Percentiles rank a stretch among this genome's conserved stretches.
Conservation (phyloP, 2,797 vertebrate species). For the Coccyzus lansbergi region DNA sequence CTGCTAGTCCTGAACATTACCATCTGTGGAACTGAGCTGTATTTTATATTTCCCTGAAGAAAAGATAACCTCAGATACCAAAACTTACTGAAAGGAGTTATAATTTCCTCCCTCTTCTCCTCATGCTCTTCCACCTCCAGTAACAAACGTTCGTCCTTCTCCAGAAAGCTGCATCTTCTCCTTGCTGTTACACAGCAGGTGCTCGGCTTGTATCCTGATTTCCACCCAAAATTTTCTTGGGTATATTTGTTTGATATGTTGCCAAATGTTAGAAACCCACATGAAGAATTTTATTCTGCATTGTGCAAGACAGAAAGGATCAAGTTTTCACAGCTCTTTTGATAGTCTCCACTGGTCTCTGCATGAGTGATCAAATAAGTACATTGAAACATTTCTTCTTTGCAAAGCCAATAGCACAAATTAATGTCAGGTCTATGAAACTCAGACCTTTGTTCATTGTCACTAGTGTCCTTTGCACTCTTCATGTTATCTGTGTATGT, state of each 20-base stretch:
- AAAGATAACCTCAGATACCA: neutral
- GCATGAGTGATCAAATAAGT: neutral
- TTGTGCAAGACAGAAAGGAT: neutral
- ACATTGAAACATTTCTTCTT: neutral
- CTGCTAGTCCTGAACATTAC: neutral
- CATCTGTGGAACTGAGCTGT: neutral
- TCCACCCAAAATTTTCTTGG: neutral
- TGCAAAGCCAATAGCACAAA: neutral
- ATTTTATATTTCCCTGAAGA: neutral
- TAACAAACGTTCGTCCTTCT: neutral
- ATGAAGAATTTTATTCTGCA: neutral
- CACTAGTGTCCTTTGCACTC: neutral
- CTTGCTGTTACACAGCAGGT: neutral
- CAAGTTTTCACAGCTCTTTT: neutral
- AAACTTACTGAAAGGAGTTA: neutral
- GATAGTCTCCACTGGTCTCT: neutral
- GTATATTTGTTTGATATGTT: neutral
- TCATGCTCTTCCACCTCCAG: rapidly evolving
- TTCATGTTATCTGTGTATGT: neutral
- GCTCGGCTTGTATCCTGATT: neutral
- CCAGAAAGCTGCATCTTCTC: neutral
- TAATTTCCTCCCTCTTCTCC: neutral
- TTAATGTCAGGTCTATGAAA: neutral
- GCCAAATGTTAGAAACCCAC: neutral
- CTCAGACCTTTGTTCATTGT: neutral